phyloP scores from a whole-genome alignment of 2,113 vertebrate species.

The Nematolebias whitei region DNA sequence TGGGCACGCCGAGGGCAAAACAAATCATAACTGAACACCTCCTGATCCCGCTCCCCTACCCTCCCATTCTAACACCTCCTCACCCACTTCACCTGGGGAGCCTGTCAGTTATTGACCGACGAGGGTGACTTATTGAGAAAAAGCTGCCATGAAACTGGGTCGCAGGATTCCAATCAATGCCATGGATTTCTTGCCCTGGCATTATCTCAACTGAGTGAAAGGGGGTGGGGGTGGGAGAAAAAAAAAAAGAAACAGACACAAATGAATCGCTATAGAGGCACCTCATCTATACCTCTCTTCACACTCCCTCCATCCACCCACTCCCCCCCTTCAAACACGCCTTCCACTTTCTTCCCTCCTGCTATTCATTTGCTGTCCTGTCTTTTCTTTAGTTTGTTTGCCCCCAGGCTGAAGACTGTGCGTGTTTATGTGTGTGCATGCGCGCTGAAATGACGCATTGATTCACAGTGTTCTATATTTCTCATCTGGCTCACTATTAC shows the following conservation, averaged over 20 bases:
- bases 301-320: slow-evolving; percentile 53
- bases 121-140: slow-evolving; percentile 78
- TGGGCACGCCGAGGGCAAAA: slow-evolving; percentile 24
- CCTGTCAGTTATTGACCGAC: slow-evolving; percentile 72
- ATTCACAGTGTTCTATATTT: slow-evolving; percentile 77
- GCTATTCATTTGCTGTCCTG: slow-evolving; percentile 67
- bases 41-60: neutral
- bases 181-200: slow-evolving; percentile 75
- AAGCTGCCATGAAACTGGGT: slow-evolving; percentile 80
- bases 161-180: slow-evolving; percentile 76
- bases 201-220: slow-evolving; percentile 68
- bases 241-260: slow-evolving; percentile 64
- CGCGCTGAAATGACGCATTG: slow-evolving; percentile 73
- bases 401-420: slow-evolving; percentile 54
- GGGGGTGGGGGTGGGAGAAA: neutral
- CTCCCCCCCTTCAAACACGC: slow-evolving; percentile 55
- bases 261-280: slow-evolving; percentile 63
- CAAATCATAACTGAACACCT: slow-evolving; percentile 48
- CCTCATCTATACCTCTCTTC: slow-evolving; percentile 48
- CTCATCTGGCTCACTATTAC: slow-evolving; percentile 76
- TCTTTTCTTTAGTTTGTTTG: slow-evolving; percentile 69
- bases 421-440: slow-evolving; percentile 45
- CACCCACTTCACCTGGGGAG: slow-evolving; percentile 64
- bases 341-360: slow-evolving; percentile 47
- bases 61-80: slow-evolving; percentile 31